Evolutionary conservation across 1,140 invertebrate species (phyloP).

Genomic region (Dendrolimus kikuchii): DNA sequence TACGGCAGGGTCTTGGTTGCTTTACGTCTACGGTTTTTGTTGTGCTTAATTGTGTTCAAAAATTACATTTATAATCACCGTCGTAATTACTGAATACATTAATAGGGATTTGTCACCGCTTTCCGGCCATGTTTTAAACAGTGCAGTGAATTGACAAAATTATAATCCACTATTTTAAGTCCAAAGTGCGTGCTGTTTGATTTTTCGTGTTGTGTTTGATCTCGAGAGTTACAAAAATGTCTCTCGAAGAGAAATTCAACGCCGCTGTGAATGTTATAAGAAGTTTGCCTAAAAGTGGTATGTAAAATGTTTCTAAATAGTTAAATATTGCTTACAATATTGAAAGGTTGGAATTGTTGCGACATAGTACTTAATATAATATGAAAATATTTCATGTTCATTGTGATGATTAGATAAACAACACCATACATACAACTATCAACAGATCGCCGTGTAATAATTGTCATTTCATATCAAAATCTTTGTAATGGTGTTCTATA

Average conservation of each 20-base stretch:
- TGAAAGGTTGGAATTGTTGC: not conserved
- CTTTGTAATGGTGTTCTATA: too few species aligned
- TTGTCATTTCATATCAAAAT: too few species aligned
- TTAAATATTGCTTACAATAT: constrained; percentile 1
- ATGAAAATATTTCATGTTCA: too few species aligned
- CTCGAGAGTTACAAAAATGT: constrained; percentile 70
- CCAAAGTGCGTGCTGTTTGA: constrained; percentile 49
- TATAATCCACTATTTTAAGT: constrained; percentile 26
- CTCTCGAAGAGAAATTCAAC: constrained; percentile 86
- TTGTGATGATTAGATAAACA: too few species aligned
- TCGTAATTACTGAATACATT: too few species aligned
- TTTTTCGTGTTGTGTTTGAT: constrained; percentile 37
- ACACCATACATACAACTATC: too few species aligned
- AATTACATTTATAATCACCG: too few species aligned
- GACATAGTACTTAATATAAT: not conserved
- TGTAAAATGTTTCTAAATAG: constrained; percentile 25
- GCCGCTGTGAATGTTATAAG: constrained; percentile 91
- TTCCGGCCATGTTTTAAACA: constrained; percentile 14
- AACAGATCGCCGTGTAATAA: too few species aligned
- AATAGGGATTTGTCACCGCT: too few species aligned
- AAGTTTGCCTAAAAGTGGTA: constrained; percentile 91
- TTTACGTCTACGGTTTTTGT: too few species aligned
- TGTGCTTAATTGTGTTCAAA: too few species aligned
- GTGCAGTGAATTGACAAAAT: constrained; percentile 18
- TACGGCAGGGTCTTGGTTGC: too few species aligned